These are phyloP conservation scores for Anthopleura xanthogrammica DNA, from an alignment of 92 coral and sea anemone species.

Conservation along the genomic window DNA sequence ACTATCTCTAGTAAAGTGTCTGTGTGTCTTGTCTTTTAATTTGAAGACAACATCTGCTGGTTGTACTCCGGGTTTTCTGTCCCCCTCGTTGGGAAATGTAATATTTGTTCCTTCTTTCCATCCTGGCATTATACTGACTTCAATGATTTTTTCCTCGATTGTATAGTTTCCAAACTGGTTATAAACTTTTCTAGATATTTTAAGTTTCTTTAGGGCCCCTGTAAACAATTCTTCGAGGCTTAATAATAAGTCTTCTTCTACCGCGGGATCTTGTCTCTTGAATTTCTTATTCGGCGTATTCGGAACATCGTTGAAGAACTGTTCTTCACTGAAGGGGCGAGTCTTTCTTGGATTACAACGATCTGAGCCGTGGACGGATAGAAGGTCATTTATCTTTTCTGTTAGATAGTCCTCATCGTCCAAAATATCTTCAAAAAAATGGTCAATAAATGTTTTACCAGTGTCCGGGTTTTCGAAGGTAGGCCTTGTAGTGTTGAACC, in stretches of 20 bases:
- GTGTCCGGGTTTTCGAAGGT: not conserved
- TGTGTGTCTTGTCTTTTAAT: slow-evolving; percentile 73
- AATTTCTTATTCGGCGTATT: slow-evolving; percentile 26
- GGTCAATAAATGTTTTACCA: not conserved
- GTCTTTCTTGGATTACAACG: not conserved
- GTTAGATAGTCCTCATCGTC: not conserved
- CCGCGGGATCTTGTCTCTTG: slow-evolving; percentile 73
- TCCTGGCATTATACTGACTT: slow-evolving; percentile 78
- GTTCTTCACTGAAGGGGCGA: not conserved
- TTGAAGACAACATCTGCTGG: slow-evolving; percentile 89
- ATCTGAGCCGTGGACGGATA: not conserved
- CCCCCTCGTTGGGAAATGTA: slow-evolving; percentile 73
- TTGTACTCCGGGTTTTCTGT: slow-evolving; percentile 76
- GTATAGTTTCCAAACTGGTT: slow-evolving; percentile 41
- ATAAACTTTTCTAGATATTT: slow-evolving; percentile 75
- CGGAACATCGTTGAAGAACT: not conserved
- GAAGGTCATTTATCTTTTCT: not conserved
- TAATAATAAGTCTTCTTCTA: slow-evolving; percentile 72
- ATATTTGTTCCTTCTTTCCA: slow-evolving; percentile 88
- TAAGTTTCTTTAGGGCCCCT: slow-evolving; percentile 76
- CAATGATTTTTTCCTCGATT: slow-evolving; percentile 74
- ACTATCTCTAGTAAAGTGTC: slow-evolving; percentile 67
- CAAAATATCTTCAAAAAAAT: not conserved
- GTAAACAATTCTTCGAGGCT: slow-evolving; percentile 70
- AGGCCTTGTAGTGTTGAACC: not conserved